Conservation (phyloP, 1,140 invertebrate species). For the Dendrolimus kikuchii region DNA sequence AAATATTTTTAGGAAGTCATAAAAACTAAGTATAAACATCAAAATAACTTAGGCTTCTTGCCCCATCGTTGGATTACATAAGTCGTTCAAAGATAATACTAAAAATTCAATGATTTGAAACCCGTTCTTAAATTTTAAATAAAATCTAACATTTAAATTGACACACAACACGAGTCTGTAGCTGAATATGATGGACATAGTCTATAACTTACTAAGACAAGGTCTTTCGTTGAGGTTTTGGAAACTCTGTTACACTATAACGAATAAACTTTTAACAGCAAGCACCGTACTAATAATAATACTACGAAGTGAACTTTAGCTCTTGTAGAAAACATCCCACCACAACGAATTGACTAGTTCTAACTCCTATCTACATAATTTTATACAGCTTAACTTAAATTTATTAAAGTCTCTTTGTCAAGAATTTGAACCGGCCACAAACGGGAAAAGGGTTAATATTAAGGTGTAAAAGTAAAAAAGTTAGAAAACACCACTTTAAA, state of each 20-base stretch:
- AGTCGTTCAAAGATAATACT: slow-evolving; percentile 15
- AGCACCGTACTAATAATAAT: slow-evolving; percentile 64
- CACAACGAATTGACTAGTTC: slow-evolving; percentile 70
- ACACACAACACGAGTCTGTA: slow-evolving; percentile 25
- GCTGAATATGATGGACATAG: slow-evolving; percentile 31
- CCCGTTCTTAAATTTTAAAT: slow-evolving; percentile 46
- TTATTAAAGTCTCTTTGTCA: slow-evolving; percentile 60
- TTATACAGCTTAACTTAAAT: slow-evolving; percentile 54
- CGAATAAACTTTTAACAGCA: slow-evolving; percentile 54
- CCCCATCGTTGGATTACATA: slow-evolving; percentile 42
- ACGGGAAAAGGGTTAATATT: slow-evolving; percentile 30
- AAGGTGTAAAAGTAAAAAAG: slow-evolving; percentile 12
- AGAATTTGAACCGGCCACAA: slow-evolving; percentile 62
- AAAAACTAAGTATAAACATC: slow-evolving; percentile 35
- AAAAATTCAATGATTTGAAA: slow-evolving; percentile 64
- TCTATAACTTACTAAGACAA: slow-evolving; percentile 30
- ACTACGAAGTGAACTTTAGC: slow-evolving; percentile 51
- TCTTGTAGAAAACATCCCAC: slow-evolving; percentile 65
- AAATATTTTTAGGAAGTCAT: slow-evolving; percentile 29
- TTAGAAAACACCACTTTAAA: slow-evolving; percentile 4
- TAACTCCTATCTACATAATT: slow-evolving; percentile 60
- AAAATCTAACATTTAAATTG: slow-evolving; percentile 42
- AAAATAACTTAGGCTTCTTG: slow-evolving; percentile 39
- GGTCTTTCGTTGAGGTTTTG: slow-evolving; percentile 49
- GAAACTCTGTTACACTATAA: slow-evolving; percentile 35